Base-by-base conservation (phyloP, 2,888 invertebrate genomes). In the Odontocolon sp. region DNA sequence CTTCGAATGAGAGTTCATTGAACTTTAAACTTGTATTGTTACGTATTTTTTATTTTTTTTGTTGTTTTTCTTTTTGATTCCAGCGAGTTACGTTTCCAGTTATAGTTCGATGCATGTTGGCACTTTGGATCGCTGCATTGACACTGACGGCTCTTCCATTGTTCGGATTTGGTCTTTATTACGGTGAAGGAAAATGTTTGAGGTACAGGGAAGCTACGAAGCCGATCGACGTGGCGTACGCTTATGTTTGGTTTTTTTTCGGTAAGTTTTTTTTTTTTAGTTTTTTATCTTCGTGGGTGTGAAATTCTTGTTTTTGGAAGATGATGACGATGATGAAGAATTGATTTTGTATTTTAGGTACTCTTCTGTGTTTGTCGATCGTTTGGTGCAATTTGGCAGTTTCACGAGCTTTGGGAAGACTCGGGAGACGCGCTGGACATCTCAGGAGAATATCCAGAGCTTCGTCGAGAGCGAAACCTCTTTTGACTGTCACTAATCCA, bases 341-440 rank as follows among this genome's bases (percentile, higher is more conserved):
- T 23, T 26, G n/a, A 61, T 78, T 63, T 21, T 71, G 54, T 50
- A 66, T 81, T 87, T 9, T 90, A 96, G 96, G 96, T 33, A 93
- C 94, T 0, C 85, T 93, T 14, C 92, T 97, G 56, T 95, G 95
- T 88, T 83, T 94, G 38, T 93, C 95, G 73, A 95, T 97, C 86
- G 96, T 96, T 68, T 93, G 94, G 90, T 96, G 96, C 91, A 97
- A 97, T 91, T 90, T 96, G 84, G 95, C 95, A 6, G 96, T 97
- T 72, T 95, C 96, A 75, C 92, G 94, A 78, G 95, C 95, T 31
- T 91, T 97, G 76, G 94, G 93, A 86, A 93, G 92, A 72, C 92
- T 95, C 54, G 89, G 89, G 42, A 84, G 85, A 4, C 84, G 85
- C 2, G 82, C 84, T n/a, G 88, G 87, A 16, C 86, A 83, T 14